Evolutionary conservation across 2,113 vertebrate genomes (phyloP).

Genomic region (Formicarius rufipectus): DNA sequence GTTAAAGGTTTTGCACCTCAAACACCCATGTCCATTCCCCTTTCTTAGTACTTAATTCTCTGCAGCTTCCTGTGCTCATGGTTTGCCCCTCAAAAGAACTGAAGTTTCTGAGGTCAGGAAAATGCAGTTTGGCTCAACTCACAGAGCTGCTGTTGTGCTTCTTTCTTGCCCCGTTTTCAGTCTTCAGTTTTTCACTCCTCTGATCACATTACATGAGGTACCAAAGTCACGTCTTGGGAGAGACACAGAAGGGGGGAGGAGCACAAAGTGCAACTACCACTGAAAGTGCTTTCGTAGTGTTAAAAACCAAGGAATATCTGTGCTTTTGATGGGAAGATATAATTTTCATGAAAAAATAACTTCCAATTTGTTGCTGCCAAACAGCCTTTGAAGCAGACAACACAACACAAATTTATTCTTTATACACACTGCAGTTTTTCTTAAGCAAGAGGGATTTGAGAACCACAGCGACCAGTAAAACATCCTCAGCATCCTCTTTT

Average conservation of each 20-base stretch:
- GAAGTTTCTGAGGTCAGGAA: not conserved
- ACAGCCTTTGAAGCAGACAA: not conserved
- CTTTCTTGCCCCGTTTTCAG: not conserved
- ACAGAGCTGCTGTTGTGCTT: not conserved
- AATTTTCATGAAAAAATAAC: not conserved
- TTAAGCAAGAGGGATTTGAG: not conserved
- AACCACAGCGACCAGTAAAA: not conserved
- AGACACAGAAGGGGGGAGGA: not conserved
- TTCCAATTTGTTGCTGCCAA: not conserved
- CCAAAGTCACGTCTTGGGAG: not conserved
- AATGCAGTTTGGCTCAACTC: not conserved
- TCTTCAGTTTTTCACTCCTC: not conserved
- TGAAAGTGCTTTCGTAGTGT: not conserved
- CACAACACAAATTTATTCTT: not conserved
- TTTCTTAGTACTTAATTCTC: not conserved
- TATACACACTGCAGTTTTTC: not conserved
- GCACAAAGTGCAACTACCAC: not conserved
- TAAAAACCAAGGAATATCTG: not conserved
- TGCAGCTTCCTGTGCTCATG: not conserved
- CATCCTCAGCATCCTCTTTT: not conserved
- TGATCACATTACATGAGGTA: not conserved
- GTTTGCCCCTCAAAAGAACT: not conserved
- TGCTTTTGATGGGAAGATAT: not conserved
- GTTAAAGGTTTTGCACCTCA: not conserved
- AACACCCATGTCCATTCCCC: fast-evolving